Conservation (phyloP, 2,113 vertebrate species). For the Sprattus sprattus region DNA sequence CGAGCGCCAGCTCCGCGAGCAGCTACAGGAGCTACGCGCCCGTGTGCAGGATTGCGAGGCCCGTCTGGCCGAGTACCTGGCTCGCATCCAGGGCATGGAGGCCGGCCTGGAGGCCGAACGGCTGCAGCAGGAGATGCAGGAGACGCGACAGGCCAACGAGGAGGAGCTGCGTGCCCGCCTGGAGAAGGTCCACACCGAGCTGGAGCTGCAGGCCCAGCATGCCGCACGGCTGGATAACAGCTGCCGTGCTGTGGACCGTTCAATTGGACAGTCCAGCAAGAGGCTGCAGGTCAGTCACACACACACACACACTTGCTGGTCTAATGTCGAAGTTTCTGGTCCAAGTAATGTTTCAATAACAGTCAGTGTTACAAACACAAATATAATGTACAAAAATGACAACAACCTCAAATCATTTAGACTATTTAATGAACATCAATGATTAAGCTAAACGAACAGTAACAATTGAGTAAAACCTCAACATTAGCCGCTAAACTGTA, state of each 20-base stretch:
- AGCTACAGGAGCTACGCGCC: conserved; percentile 83
- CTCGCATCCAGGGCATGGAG: conserved; percentile 83
- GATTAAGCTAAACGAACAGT: no score
- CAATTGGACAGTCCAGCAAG: conserved; percentile 84
- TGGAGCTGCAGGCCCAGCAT: conserved; percentile 86
- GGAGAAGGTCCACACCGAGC: conserved; percentile 80
- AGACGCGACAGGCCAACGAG: conserved; percentile 81
- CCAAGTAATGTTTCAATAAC: no score
- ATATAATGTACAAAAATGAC: no score
- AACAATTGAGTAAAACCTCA: no score
- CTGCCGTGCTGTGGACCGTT: conserved; percentile 86
- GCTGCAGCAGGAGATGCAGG: conserved; percentile 80
- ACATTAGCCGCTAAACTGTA: no score
- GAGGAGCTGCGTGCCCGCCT: conserved; percentile 84
- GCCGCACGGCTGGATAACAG: conserved; percentile 84
- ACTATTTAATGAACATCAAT: no score
- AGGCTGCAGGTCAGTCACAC: conserved; percentile 80
- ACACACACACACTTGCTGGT: not conserved
- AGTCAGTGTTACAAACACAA: no score
- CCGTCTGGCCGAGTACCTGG: conserved; percentile 80
- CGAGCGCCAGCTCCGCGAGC: conserved; percentile 85
- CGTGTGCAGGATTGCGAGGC: conserved; percentile 81
- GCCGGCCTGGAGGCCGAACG: conserved; percentile 83
- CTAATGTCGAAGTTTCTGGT: no score
- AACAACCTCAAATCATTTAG: no score